Percentiles rank a stretch among this genome's conserved stretches.
phyloP scores from a whole-genome alignment of 2,888 invertebrate species.

The Thelaira solivaga region DNA sequence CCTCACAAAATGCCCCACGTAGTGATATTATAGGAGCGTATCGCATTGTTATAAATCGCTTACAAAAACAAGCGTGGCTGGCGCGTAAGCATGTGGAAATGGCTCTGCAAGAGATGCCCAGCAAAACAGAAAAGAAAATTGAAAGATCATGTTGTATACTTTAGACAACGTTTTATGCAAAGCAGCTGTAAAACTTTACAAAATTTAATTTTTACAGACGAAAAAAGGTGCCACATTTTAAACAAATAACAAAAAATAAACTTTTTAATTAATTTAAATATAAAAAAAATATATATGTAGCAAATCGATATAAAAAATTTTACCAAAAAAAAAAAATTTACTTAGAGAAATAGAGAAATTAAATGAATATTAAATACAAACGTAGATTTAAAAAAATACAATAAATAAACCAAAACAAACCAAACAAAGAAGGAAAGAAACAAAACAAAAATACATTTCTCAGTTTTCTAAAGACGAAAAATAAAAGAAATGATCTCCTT shows the following conservation, averaged over 20 bases:
- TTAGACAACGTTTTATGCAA: too few relatives aligned
- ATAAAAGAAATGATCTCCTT: slow-evolving; percentile 53
- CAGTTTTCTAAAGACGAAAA: too few relatives aligned
- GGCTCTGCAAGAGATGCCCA: slow-evolving; percentile 73
- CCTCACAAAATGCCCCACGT: slow-evolving; percentile 80
- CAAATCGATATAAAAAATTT: background rate
- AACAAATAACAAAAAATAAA: too few relatives aligned
- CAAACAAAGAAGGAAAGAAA: background rate
- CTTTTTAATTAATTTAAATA: slow-evolving; percentile 14
- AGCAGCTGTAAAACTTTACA: background rate
- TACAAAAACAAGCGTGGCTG: slow-evolving; percentile 77
- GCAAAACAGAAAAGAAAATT: slow-evolving; percentile 71
- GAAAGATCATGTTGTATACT: slow-evolving; percentile 74
- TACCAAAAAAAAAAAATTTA: slow-evolving; percentile 28
- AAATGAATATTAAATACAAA: too few relatives aligned
- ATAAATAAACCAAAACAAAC: slow-evolving; percentile 22
- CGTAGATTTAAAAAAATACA: slow-evolving; percentile 14
- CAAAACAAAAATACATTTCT: too few relatives aligned
- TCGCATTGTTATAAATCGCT: slow-evolving; percentile 82
- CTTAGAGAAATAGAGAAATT: background rate
- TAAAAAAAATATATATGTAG: background rate
- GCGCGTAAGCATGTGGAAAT: slow-evolving; percentile 75
- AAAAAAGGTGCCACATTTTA: slow-evolving; percentile 62
- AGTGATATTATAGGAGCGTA: slow-evolving; percentile 84
- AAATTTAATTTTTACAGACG: slow-evolving; percentile 32